Base-by-base conservation (phyloP, 2,888 invertebrate genomes). In the Macroteleia sp. region DNA sequence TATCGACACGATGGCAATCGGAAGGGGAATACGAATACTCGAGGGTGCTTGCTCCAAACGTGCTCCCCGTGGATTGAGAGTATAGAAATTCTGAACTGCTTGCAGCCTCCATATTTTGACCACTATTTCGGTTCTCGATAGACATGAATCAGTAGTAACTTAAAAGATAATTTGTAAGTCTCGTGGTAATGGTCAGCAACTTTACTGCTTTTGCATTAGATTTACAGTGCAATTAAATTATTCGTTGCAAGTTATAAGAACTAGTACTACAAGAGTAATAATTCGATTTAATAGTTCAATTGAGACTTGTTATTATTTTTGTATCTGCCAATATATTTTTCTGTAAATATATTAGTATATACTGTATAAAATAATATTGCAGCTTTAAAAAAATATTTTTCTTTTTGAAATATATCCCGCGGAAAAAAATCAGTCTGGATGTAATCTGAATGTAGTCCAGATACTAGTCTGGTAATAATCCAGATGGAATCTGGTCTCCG, bases 1-100 rank as follows among this genome's bases (percentile, higher is more conserved):
- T 80, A 80, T 74, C 74, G 80, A 77, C 73, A 62, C 66, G 69
- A 74, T 80, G 66, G 73, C 70, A 70, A 70, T 74, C 73, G 77
- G 41, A 74, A 41, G 70, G 70, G 50, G 61, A 66, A 75, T 75
- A 56, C 77, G 66, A 71, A 71, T 32, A 61, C 70, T 66, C 77
- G 48, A 59, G 77, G 74, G 77, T 67, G 48, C 62, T 32, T 10
- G 77, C 42, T 70, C 41, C 56, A 69, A 74, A 69, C 70, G 80
- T 67, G 66, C 77, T 80, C 66, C 57, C 67, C 17, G 66, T 52
- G 70, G 70, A 77, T 66, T 67, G 66, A 61, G 34, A 59, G 64
- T 66, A 74, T 48, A 61, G 70, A 75, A 70, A 74, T 74, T 66
- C 56, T 52, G 32, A 69, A 73, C 44, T 61, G 70, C 70, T 56